These are phyloP conservation scores for Charina bottae DNA, from an alignment of 2,113 vertebrate genomes.

Conservation along the genomic window DNA sequence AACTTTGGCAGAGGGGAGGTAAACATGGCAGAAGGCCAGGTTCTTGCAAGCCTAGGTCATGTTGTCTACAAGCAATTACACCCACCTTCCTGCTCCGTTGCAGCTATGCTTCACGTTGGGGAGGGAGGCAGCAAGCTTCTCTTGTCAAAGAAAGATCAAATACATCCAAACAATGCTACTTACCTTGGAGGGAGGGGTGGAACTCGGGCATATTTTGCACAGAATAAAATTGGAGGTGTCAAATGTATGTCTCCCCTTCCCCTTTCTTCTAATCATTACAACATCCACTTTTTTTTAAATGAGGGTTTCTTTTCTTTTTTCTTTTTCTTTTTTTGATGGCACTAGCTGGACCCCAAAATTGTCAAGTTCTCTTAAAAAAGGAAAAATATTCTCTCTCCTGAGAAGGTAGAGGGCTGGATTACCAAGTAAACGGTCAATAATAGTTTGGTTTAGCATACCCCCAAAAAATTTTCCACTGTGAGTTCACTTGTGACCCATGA, in stretches of 20 bases:
- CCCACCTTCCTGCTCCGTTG: neutral
- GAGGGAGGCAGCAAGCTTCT: neutral
- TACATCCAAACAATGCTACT: neutral
- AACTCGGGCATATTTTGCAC: neutral
- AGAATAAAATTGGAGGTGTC: neutral
- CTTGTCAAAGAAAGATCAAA: neutral
- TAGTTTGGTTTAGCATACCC: conserved; percentile 66
- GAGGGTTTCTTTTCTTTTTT: conserved; percentile 37
- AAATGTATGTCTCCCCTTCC: neutral
- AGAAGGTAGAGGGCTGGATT: conserved; percentile 34
- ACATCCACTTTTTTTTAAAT: conserved; percentile 44
- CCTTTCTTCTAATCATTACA: neutral
- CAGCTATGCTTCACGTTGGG: neutral
- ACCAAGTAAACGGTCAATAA: neutral
- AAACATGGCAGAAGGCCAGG: neutral
- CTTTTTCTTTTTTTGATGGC: conserved; percentile 52
- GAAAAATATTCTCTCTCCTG: conserved; percentile 47
- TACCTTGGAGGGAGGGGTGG: neutral
- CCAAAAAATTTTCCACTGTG: conserved; percentile 58
- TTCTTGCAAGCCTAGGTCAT: neutral
- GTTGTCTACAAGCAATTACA: conserved; percentile 2
- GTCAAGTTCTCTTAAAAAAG: neutral
- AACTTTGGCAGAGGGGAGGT: neutral
- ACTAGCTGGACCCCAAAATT: conserved; percentile 48
- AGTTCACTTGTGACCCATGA: conserved; percentile 4